phyloP scores from a whole-genome alignment of 37 sponge, comb jelly and placozoan species.

The Axinella damicornis region DNA sequence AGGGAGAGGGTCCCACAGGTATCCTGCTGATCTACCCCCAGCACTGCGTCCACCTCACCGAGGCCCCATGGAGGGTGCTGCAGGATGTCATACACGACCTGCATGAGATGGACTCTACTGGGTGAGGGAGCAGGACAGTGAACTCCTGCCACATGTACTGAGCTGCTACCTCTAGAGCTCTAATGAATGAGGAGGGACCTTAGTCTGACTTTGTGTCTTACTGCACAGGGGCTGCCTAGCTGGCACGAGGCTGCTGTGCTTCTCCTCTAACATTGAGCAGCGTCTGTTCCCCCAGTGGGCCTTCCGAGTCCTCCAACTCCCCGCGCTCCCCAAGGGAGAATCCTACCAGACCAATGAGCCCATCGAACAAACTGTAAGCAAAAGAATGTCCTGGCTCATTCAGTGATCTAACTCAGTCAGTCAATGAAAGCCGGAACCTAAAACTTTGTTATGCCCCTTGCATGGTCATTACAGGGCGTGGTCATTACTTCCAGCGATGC shows the following conservation, averaged over 20 bases:
- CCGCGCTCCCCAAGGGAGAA: constrained; percentile 63
- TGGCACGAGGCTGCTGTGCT: constrained; percentile 41
- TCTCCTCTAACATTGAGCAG: constrained; percentile 44
- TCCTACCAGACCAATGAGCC: constrained; percentile 63
- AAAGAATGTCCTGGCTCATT: too few species aligned
- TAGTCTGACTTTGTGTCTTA: too few species aligned
- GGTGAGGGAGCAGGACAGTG: constrained; percentile 1
- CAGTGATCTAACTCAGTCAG: too few species aligned
- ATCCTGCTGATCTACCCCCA: constrained; percentile 79
- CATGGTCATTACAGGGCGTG: too few species aligned
- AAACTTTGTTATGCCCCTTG: too few species aligned
- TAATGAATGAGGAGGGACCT: too few species aligned
- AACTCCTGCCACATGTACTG: too few species aligned
- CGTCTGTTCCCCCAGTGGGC: constrained; percentile 73
- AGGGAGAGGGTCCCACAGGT: constrained; percentile 85
- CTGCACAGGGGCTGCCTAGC: constrained; percentile 41
- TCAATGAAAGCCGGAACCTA: too few species aligned
- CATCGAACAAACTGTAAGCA: constrained; percentile 52
- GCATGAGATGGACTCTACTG: constrained; percentile 1
- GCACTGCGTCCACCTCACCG: constrained; percentile 76
- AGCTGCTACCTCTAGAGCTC: too few species aligned
- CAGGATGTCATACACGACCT: constrained; percentile 39
- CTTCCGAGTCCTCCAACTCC: constrained; percentile 44
- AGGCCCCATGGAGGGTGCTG: constrained; percentile 62
- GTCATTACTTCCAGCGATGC: too few species aligned